Evolutionary conservation across 2,113 vertebrate species (phyloP), one percentile per base, ranked within the genome.

Genomic region (Proterorhinus semilunaris): DNA sequence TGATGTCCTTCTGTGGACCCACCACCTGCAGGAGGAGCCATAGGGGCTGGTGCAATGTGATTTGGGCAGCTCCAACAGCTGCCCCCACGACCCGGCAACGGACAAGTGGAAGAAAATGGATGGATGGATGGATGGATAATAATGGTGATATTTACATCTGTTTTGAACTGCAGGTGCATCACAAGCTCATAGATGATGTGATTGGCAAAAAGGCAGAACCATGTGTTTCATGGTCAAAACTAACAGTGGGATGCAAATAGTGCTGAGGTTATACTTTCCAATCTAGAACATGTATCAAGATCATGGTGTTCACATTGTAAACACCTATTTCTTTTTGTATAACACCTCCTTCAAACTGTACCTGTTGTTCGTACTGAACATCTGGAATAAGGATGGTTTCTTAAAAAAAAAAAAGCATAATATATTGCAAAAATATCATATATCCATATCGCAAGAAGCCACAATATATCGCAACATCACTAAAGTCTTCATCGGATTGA

Each of bases 381-480:
- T 83, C 75, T 81, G 71, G 12, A 62, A 70, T 43, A 50, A 76
- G 67, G 67, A 58, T 48, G 27, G 27, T 62, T 43, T 54, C 58
- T 59, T 61, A 27, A 12, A 17, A 44, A 36, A 36, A 36, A 36
- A 36, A 3, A 36, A 36, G 27, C 27, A 36, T 3, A 36, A 36
- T 36, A 36, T 36, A 36, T 36, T 3, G 27, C 27, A 36, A 36
- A 36, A 36, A 36, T 36, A 36, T 36, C 27, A 36, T n/a, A 36
- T 36, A 36, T 36, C 27, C 27, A 36, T 36, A 36, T 36, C 27
- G 4, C 27, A 36, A 36, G 27, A 36, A 36, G 27, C 27, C 27
- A 36, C 27, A 21, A 21, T 21, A 21, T 21, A 21, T 21, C 21
- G 21, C 21, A 21, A 21, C 21, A 21, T 21, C 21, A 21, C 21